Evolutionary conservation across 2,888 invertebrate species (phyloP), one percentile per base, ranked within the genome.

Genomic region (Campoplex capitator): DNA sequence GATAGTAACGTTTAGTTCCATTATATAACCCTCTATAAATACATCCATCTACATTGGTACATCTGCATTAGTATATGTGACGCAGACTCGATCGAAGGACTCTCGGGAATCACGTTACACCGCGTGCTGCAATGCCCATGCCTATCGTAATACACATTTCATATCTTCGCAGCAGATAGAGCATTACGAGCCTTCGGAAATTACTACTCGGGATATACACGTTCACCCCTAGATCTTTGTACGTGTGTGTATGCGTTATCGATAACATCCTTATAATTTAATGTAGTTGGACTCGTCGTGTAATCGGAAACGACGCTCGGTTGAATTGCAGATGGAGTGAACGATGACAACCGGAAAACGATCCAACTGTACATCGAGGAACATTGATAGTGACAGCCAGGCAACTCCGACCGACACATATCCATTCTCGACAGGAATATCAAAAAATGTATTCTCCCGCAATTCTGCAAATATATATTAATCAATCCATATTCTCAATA

Each of bases 61-160:
- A 32, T 16, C 16, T 16, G 3, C 4, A 11, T 58, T 3, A 32
- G 51, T 48, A 51, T 32, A 16, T 35, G 67, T 67, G 42, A 0
- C 23, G 23, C 28, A 42, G 38, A 16, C n/a, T 67, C 56, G 73
- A 77, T 80, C 42, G 54, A 54, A 67, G 54, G 13, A 65, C 77
- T 73, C 74, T 51, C 16, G 65, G 71, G 73, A 71, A 70, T 77
- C 65, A 71, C 28, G 65, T 83, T 83, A 83, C 83, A 67, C 45
- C 54, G 62, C 23, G 23, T 23, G 23, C 23, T 11, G 13, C 51
- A 42, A 58, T 70, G 48, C 42, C 58, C 32, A 51, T 54, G 67
- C 62, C 54, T 23, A 84, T 84, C 68, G 74, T 75, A 56, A 74
- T 62, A 74, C 32, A 62, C 56, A 67, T 68, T 82, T 42, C 42